Percentiles rank a stretch among this genome's conserved stretches.
phyloP scores from a whole-genome alignment of 2,113 vertebrate genomes.

The Ptychochromis oligacanthus region DNA sequence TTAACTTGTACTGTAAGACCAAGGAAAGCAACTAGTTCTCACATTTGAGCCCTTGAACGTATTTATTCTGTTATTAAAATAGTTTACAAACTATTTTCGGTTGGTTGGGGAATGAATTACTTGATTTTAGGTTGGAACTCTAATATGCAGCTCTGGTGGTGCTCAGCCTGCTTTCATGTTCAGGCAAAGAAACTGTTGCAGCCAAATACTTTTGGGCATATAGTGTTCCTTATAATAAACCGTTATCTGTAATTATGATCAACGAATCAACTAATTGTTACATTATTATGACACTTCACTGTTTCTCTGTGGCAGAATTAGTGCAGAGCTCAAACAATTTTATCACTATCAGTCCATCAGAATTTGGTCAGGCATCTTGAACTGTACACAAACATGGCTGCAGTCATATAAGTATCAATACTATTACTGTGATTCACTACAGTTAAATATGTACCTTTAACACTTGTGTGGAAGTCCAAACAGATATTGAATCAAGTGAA shows the following conservation, averaged over 20 bases:
- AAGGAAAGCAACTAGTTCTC: background rate
- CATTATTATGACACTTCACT: no score
- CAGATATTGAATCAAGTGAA: background rate
- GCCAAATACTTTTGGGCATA: no score
- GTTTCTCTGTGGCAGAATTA: no score
- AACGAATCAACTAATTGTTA: background rate
- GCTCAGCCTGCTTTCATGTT: background rate
- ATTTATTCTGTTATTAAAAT: background rate
- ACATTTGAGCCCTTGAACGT: background rate
- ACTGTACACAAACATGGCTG: background rate
- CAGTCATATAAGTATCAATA: background rate
- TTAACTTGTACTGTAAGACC: background rate
- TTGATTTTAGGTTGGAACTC: background rate
- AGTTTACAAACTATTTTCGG: accelerated
- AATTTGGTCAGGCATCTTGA: background rate
- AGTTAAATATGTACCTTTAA: background rate
- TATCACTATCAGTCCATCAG: background rate
- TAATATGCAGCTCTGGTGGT: background rate
- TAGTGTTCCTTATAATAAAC: background rate
- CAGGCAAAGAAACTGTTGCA: no score
- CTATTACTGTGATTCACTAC: background rate
- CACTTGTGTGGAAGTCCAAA: background rate
- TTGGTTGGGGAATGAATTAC: background rate
- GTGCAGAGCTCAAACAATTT: no score
- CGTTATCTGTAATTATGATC: background rate